Conservation (phyloP, 2,113 vertebrate species). For the Orthonyx spaldingii region DNA sequence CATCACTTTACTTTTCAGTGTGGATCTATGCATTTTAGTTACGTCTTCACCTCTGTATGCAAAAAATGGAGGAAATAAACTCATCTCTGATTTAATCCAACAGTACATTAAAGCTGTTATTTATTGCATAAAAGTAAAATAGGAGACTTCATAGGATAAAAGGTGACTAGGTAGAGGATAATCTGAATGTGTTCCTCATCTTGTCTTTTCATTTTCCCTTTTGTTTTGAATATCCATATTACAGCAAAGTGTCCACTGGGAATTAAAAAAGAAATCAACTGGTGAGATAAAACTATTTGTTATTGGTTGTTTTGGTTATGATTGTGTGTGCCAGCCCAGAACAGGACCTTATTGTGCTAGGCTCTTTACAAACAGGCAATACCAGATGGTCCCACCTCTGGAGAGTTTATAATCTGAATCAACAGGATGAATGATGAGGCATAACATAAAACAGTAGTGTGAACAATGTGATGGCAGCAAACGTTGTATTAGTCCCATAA, state of each 20-base stretch:
- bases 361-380: neutral
- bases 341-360: neutral
- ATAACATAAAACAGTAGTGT: conserved; percentile 7
- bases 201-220: neutral
- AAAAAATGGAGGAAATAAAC: neutral
- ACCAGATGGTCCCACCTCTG: conserved; percentile 33
- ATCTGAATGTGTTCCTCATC: neutral
- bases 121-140: neutral
- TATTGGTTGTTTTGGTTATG: conserved; percentile 14
- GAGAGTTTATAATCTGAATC: neutral
- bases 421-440: conserved; percentile 7
- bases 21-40: neutral
- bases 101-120: neutral
- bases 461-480: conserved; percentile 37
- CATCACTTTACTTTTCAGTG: neutral
- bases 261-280: neutral
- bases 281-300: conserved; percentile 1
- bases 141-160: neutral
- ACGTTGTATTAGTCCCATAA: neutral
- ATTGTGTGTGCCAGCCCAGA: neutral
- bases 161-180: neutral
- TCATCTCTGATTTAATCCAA: neutral
- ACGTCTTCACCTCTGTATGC: neutral
- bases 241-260: neutral
- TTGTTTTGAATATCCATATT: neutral